Percentiles rank a stretch among this genome's conserved stretches.
Evolutionary conservation across 2,113 vertebrate genomes (phyloP).

Genomic region (Urocynchramus pylzowi): DNA sequence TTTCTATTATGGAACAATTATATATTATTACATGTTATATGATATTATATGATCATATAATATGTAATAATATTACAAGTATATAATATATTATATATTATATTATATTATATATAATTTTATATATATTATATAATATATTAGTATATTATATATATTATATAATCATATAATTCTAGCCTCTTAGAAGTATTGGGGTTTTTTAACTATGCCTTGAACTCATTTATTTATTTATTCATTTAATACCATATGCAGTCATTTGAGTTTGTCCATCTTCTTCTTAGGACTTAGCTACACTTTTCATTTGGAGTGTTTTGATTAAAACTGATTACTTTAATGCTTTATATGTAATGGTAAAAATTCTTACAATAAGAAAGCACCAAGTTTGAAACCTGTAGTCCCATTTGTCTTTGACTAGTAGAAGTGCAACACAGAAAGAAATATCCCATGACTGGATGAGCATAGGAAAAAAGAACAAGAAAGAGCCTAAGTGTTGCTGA

Average conservation of each 20-base stretch:
- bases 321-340: neutral
- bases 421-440: neutral
- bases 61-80: too few relatives aligned
- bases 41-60: neutral
- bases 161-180: neutral
- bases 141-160: neutral
- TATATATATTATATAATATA: too few relatives aligned
- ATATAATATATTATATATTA: too few relatives aligned
- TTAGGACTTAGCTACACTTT: neutral
- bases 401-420: neutral
- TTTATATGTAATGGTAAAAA: neutral
- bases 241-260: neutral
- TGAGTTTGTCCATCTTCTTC: neutral
- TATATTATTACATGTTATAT: too few relatives aligned
- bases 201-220: neutral
- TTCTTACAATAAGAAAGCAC: neutral
- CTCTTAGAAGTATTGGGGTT: rapidly evolving
- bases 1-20: too few relatives aligned
- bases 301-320: neutral
- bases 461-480: neutral
- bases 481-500: neutral
- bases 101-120: too few relatives aligned
- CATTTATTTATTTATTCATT: neutral
- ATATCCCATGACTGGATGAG: neutral
- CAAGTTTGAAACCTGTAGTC: neutral